phyloP scores from a whole-genome alignment of 2,888 invertebrate genomes.

The Lathronympha strigana region DNA sequence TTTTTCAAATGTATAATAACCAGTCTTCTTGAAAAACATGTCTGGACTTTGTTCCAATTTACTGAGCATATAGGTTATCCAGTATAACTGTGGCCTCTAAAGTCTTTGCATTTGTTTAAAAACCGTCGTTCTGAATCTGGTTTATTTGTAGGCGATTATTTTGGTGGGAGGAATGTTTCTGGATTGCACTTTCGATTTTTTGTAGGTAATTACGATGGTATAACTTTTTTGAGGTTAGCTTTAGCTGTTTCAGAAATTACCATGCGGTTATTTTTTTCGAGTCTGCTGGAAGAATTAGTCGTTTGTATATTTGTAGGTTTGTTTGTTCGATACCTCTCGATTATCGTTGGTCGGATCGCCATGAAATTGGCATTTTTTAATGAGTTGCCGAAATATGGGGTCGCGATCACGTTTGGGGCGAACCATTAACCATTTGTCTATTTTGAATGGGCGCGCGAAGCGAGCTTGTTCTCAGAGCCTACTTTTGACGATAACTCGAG shows the following conservation, averaged over 20 bases:
- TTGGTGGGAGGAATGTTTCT: background rate
- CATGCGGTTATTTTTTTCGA: no score
- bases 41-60: slow-evolving; percentile 7
- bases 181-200: slow-evolving; percentile 14
- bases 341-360: no score
- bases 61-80: background rate
- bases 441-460: no score
- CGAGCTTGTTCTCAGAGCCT: no score
- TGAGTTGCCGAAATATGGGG: no score
- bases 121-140: background rate
- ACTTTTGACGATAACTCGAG: no score
- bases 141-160: background rate
- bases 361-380: no score
- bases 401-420: no score
- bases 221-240: background rate
- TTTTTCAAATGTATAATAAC: slow-evolving; percentile 40
- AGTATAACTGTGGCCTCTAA: background rate
- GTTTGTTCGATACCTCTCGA: no score
- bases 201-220: slow-evolving; percentile 14
- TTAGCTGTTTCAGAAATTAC: background rate
- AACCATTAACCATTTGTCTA: no score
- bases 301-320: no score
- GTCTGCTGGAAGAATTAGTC: no score
- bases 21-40: slow-evolving; percentile 31
- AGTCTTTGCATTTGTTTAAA: background rate